Base-by-base conservation (phyloP, 2,888 invertebrate genomes). In the Galeruca laticollis region DNA sequence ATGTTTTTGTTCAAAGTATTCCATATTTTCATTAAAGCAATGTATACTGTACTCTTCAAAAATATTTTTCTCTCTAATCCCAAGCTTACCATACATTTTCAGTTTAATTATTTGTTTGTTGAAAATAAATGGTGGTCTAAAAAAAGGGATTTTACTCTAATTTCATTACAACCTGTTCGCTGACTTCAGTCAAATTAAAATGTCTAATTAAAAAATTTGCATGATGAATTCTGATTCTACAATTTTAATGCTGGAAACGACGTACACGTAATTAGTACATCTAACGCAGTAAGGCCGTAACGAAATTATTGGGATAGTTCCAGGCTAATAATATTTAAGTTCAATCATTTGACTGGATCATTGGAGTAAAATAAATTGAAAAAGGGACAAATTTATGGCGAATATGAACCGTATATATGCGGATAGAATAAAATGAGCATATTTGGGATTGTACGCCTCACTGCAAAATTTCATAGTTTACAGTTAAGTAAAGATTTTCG, bases 191-290 rank as follows among this genome's bases (percentile, higher is more conserved):
- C 26, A 56, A 33, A 56, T 56, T 33, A 56, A 56, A 56, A 56
- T 56, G 15, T 56, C 56, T 56, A 56, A 56, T 56, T 56, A 56
- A 56, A 56, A 56, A 56, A 56, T 56, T n/a, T 56, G 56, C 56
- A 56, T 56, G 56, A 56, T n/a, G 31, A 56, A 33, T 56, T 56
- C 15, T 56, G 33, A 56, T 56, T 56, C 33, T 5, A 43, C 43
- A n/a, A 13, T 9, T 37, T 37, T 9, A 37, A 37, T 37, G 15
- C 43, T 43, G 43, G 15, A 15, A 43, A 43, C n/a, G 43, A 43
- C 43, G n/a, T 43, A n/a, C n/a, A 43, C 15, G 43, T 43, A 43
- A 43, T 43, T 43, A 43, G 43, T 43, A 43, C 43, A 15, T 43
- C 15, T 15, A 4, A 15, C 43, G 15, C n/a, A 2, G 15, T 43